Conservation (phyloP, 2,888 invertebrate species). For the Andrena camellia region DNA sequence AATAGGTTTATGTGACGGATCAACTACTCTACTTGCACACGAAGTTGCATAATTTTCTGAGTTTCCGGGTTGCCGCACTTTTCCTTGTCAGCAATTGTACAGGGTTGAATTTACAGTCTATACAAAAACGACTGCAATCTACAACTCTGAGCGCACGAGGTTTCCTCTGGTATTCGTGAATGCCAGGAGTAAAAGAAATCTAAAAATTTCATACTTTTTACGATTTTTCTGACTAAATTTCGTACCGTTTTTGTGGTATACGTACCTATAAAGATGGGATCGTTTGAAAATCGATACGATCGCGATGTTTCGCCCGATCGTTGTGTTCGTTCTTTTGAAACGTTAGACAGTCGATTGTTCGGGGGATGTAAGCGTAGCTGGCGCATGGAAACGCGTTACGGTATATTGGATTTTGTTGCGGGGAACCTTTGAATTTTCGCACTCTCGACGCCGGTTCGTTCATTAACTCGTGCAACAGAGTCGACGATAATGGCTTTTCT, state of each 20-base stretch:
- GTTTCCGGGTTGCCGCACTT: no score
- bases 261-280: not conserved
- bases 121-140: no score
- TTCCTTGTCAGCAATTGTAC: no score
- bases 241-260: not conserved
- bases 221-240: not conserved
- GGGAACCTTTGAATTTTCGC: slow-evolving; percentile 44
- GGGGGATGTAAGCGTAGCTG: not conserved
- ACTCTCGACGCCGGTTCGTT: slow-evolving; percentile 37
- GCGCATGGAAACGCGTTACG: slow-evolving; percentile 18
- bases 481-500: slow-evolving; percentile 58
- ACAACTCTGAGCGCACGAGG: no score
- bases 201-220: not conserved
- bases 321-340: not conserved
- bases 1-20: no score
- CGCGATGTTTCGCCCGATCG: not conserved
- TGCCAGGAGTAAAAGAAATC: no score
- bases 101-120: no score
- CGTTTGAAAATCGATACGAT: not conserved
- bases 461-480: slow-evolving; percentile 41
- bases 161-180: no score
- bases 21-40: no score
- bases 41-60: no score
- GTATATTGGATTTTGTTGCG: slow-evolving; percentile 45
- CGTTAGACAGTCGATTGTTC: slow-evolving; percentile 14